Evolutionary conservation across 1,140 invertebrate species (phyloP), one percentile per base, ranked within the genome.

Genomic region (Drosophila parvula): DNA sequence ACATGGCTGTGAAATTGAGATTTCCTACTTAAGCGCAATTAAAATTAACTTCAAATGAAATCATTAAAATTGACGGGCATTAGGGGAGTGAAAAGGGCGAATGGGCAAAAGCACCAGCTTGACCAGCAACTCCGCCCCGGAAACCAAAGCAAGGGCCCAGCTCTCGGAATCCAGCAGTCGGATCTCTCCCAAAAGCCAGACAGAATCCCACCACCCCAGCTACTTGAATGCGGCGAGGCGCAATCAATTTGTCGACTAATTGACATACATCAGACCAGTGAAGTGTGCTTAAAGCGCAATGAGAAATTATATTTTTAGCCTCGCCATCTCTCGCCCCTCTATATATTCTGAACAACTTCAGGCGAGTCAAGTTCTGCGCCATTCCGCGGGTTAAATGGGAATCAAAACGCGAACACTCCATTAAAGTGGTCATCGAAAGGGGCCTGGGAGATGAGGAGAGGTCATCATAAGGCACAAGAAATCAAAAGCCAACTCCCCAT

Each of bases 181-280:
- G 47, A 65, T 44, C 38, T 44, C 38, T 44, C 38, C 32, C 38
- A 51, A 32, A 36, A 6, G 38, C 38, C 65, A 69, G 65, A 69
- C 65, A 69, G 65, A 41, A 28, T 47, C 64, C 7, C 38, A 30
- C 34, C 30, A 61, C 45, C 50, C 50, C 65, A 48, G 50, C 60
- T 62, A 58, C 71, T 75, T 68, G 48, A 67, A 11, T 56, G 43
- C 71, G 61, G 74, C 73, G 73, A 53, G 58, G 34, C 58, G 65
- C 82, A 86, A 62, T 88, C 82, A 81, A 85, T 85, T 86, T 85
- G 82, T 71, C 76, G 62, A 88, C 83, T 89, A 86, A 86, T 86
- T 86, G 83, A 79, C 84, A 86, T 83, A 89, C 79, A 86, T 86
- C 59, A 75, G 77, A 28, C 30, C 62, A 77, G 45, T 75, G 63